These are phyloP conservation scores for Tetranychus piercei DNA, from an alignment of 2,888 invertebrate genomes.

Conservation along the genomic window DNA sequence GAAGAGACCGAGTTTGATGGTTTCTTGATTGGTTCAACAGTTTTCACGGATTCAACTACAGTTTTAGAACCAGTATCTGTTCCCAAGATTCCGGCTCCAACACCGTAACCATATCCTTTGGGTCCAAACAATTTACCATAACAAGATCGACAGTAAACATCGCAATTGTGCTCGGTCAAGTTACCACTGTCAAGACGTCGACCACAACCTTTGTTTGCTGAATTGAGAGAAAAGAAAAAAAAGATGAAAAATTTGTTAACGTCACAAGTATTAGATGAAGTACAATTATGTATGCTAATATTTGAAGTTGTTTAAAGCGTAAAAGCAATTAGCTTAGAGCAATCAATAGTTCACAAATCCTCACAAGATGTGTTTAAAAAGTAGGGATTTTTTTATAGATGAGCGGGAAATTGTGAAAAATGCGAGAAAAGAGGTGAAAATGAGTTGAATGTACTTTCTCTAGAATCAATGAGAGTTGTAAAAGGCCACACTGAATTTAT, in stretches of 20 bases:
- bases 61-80: constrained; percentile 33
- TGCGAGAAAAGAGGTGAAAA: too few species aligned
- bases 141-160: constrained; percentile 36
- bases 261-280: constrained; percentile 3
- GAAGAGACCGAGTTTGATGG: neutral
- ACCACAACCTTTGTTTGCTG: constrained; percentile 32
- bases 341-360: too few species aligned
- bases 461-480: too few species aligned
- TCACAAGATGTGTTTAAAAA: too few species aligned
- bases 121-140: constrained; percentile 35
- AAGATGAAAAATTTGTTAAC: neutral
- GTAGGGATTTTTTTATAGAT: too few species aligned
- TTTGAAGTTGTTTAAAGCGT: too few species aligned
- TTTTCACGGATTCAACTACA: constrained; percentile 22
- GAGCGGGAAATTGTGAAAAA: too few species aligned
- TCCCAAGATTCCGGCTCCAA: constrained; percentile 35
- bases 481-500: too few species aligned
- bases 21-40: constrained; percentile 29
- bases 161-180: constrained; percentile 35
- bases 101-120: constrained; percentile 35
- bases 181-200: constrained; percentile 36
- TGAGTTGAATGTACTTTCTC: too few species aligned
- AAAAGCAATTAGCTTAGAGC: too few species aligned
- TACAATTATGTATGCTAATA: too few species aligned
- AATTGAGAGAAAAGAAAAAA: constrained; percentile 1